Evolutionary conservation across 2,797 vertebrate genomes (phyloP), one percentile per base, ranked within the genome.

Genomic region (Sternotherus odoratus): DNA sequence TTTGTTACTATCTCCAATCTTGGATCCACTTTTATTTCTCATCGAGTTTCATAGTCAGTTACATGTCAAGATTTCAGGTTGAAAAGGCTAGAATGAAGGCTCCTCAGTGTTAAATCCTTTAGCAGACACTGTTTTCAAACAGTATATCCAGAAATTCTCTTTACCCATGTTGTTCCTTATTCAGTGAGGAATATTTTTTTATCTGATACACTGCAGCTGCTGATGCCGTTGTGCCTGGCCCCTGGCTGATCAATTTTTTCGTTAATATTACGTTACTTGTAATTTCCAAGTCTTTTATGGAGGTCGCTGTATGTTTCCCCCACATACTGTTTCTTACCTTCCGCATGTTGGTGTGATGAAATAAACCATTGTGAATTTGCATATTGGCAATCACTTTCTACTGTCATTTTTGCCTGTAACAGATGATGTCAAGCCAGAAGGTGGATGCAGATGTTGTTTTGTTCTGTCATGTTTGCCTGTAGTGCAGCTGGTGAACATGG

Each of bases 81-180:
- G 16, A 10, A 66, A 36, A 66, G 60, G 60, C 16, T 66, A 36
- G 60, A 66, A 66, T 36, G 60, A 36, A 66, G 60, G 60, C n/a
- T 21, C 39, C 74, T 88, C 36, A 43, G 15, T 0, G 0, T 79
- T 91, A 91, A 95, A 89, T 91, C n/a, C 85, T 72, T 51, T 0
- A 4, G 77, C 75, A 94, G 81, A 94, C 13, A 5, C 2, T 36
- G 13, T 15, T 60, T 86, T 91, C 92, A 88, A 21, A 39, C 0
- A 78, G 81, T 63, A 84, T 60, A 89, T 48, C 77, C 92, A 93
- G 54, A 39, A 91, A 81, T 4, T 2, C 4, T 93, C 24, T 30
- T 48, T 77, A 54, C 50, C 77, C 30, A 26, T 72, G 60, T 74
- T 0, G 0, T 12, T 0, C 0, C 78, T 50, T 6, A 1, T 54